Conservation (phyloP, 1,140 invertebrate genomes). For the Tetraneura akinire region DNA sequence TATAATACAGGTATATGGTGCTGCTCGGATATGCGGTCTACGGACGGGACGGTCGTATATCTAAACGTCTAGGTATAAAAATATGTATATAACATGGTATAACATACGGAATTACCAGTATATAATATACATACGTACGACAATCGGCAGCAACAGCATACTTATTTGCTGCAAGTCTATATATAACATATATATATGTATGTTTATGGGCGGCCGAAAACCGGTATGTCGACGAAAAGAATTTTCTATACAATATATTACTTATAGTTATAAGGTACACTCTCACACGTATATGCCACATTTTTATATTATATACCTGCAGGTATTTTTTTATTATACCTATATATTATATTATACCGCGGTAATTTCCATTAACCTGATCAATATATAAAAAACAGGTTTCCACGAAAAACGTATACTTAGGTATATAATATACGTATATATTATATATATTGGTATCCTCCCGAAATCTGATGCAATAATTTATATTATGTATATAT, state of each 20-base stretch:
- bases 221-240: slow-evolving; percentile 29
- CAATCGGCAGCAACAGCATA: background rate
- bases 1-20: too few relatives aligned
- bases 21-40: too few relatives aligned
- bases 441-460: background rate
- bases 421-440: too few relatives aligned
- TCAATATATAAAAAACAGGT: slow-evolving; percentile 23
- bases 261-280: background rate
- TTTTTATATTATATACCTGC: background rate
- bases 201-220: slow-evolving; percentile 21
- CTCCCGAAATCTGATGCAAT: background rate
- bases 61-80: too few relatives aligned
- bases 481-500: slow-evolving; percentile 7
- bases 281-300: background rate
- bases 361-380: slow-evolving; percentile 27
- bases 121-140: background rate
- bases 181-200: background rate
- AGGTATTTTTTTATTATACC: slow-evolving; percentile 3
- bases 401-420: slow-evolving; percentile 1
- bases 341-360: background rate
- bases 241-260: background rate
- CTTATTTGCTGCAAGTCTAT: too few relatives aligned
- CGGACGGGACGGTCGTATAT: too few relatives aligned
- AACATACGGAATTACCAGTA: too few relatives aligned
- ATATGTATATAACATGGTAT: too few relatives aligned